These are phyloP conservation scores for Heliconius aoede DNA, from an alignment of 2,888 invertebrate species.

Conservation along the genomic window DNA sequence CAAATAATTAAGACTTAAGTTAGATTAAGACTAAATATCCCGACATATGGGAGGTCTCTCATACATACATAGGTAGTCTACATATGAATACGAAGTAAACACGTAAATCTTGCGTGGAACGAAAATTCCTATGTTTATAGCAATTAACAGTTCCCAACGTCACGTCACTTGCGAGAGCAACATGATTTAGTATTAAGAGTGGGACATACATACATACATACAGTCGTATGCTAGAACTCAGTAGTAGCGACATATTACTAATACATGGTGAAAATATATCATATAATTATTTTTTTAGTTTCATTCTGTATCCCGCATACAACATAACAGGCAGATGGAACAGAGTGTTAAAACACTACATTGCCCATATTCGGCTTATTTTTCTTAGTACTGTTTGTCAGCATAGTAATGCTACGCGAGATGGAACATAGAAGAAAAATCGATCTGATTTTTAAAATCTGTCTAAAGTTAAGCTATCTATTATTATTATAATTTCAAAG, in stretches of 20 bases:
- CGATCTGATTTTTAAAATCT: too few species aligned
- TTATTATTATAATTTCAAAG: too few species aligned
- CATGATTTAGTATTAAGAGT: constrained; percentile 56
- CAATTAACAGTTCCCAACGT: constrained; percentile 61
- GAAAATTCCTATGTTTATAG: constrained; percentile 64
- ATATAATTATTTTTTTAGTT: neutral
- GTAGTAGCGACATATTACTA: neutral
- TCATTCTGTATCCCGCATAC: too few species aligned
- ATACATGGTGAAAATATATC: too few species aligned
- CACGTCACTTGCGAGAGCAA: constrained; percentile 56
- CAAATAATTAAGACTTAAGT: neutral
- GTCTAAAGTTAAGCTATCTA: too few species aligned
- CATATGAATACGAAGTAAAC: neutral
- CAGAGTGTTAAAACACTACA: too few species aligned
- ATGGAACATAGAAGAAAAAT: too few species aligned
- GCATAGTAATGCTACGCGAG: too few species aligned
- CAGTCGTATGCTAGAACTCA: neutral
- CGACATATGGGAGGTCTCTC: constrained; percentile 11
- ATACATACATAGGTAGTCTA: neutral
- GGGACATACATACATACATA: constrained; percentile 46
- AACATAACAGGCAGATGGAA: too few species aligned
- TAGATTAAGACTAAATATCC: neutral
- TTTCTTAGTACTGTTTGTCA: too few species aligned
- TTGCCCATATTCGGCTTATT: too few species aligned
- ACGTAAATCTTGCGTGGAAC: constrained; percentile 60